phyloP scores from a whole-genome alignment of 2,797 vertebrate species.

The Fistularia tabacaria region DNA sequence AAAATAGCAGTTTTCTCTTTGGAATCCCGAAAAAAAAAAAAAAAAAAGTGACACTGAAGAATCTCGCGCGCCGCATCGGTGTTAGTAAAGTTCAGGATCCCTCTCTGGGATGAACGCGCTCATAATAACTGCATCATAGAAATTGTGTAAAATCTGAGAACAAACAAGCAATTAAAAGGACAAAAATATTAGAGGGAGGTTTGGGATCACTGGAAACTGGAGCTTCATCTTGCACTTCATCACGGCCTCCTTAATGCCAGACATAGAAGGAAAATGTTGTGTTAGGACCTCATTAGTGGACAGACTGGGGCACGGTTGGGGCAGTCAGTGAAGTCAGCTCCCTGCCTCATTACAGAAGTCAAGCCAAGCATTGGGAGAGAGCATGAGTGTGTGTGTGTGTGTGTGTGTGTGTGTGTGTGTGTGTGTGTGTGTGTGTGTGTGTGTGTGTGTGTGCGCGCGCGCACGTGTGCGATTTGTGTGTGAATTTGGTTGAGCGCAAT shows the following conservation, averaged over 20 bases:
- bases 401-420: background rate
- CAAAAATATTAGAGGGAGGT: slow-evolving; percentile 9
- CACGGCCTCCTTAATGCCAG: slow-evolving; percentile 21
- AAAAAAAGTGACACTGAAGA: slow-evolving; percentile 6
- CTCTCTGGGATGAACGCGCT: slow-evolving; percentile 7
- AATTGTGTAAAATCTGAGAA: slow-evolving; percentile 5
- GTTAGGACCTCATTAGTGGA: slow-evolving; percentile 46
- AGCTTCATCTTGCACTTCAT: slow-evolving; percentile 29
- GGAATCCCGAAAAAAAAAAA: slow-evolving; percentile 24
- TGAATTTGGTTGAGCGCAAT: background rate
- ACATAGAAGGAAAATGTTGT: slow-evolving; percentile 23
- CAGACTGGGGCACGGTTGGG: slow-evolving; percentile 26
- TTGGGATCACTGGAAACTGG: slow-evolving; percentile 1
- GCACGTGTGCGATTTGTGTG: slow-evolving; percentile 14
- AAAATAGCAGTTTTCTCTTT: slow-evolving; percentile 18
- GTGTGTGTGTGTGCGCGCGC: slow-evolving; percentile 1
- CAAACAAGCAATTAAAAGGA: slow-evolving; percentile 47
- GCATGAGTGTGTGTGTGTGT: slow-evolving; percentile 8
- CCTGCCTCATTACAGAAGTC: slow-evolving; percentile 39
- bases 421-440: slow-evolving; percentile 8
- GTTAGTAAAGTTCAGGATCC: too few relatives aligned
- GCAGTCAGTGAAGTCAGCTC: slow-evolving; percentile 21
- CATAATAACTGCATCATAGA: slow-evolving; percentile 10
- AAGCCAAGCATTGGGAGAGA: slow-evolving; percentile 1
- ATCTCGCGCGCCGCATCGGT: too few relatives aligned